Percentiles rank a stretch among this genome's conserved stretches.
phyloP scores from a whole-genome alignment of 2,113 vertebrate species.

The Craseonycteris thonglongyai region DNA sequence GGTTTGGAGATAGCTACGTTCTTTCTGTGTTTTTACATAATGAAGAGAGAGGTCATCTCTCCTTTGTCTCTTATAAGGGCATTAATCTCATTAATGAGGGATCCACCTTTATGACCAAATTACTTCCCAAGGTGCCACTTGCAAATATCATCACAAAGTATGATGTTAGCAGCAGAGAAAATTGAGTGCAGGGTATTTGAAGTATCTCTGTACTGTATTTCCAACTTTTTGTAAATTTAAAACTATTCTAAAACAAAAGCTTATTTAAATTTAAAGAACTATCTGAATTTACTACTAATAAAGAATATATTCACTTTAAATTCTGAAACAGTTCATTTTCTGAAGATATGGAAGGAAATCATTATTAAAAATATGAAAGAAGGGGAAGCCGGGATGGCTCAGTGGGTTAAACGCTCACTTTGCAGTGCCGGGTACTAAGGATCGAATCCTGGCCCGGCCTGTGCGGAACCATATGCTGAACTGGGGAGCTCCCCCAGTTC shows the following conservation, averaged over 20 bases:
- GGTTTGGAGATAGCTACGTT: neutral
- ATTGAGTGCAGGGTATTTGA: neutral
- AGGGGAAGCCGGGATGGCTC: no score
- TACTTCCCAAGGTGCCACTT: neutral
- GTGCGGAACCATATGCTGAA: no score
- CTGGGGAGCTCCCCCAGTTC: no score
- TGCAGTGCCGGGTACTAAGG: no score
- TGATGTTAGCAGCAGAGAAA: neutral
- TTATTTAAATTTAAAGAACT: neutral
- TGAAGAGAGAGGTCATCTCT: neutral
- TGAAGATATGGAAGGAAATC: neutral
- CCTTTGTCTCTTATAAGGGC: neutral
- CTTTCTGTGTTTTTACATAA: neutral
- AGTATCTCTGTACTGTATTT: neutral
- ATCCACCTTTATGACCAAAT: neutral
- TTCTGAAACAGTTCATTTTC: neutral
- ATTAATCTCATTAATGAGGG: neutral
- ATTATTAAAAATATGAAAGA: no score
- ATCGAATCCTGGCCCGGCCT: no score
- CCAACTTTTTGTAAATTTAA: neutral
- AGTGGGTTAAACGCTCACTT: no score
- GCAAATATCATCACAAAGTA: neutral
- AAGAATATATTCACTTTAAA: neutral
- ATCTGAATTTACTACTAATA: neutral
- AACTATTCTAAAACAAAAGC: neutral